phyloP scores from a whole-genome alignment of 2,888 invertebrate genomes.

The Protula sp. region DNA sequence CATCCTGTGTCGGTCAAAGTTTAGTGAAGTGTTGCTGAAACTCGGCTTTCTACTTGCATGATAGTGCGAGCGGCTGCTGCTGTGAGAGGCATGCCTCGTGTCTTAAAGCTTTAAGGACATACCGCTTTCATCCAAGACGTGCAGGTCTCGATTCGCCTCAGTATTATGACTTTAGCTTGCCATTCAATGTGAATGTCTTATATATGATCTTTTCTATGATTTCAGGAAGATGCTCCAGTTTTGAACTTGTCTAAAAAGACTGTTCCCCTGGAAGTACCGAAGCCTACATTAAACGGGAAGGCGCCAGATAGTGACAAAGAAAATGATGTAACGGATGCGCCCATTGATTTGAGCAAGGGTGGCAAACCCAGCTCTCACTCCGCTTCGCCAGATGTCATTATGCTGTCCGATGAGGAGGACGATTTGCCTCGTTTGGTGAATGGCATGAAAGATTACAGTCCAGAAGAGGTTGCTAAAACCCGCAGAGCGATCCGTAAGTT shows the following conservation, averaged over 20 bases:
- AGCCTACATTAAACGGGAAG: no score
- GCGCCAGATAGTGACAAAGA: background rate
- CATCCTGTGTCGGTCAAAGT: no score
- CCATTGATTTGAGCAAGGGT: background rate
- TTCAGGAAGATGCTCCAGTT: background rate
- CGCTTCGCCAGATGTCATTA: background rate
- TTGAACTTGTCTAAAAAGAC: background rate
- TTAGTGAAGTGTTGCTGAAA: no score
- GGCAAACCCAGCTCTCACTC: background rate
- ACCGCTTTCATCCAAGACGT: no score
- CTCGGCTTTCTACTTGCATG: no score
- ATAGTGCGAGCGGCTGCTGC: no score
- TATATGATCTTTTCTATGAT: no score
- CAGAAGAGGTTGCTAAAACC: background rate
- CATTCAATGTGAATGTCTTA: no score
- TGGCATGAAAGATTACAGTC: background rate
- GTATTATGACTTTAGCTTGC: no score
- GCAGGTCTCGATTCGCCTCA: no score
- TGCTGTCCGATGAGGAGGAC: background rate
- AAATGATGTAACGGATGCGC: background rate
- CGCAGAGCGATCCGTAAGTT: slow-evolving; percentile 51
- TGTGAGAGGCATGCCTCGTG: no score
- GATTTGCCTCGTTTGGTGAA: background rate
- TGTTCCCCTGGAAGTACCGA: background rate
- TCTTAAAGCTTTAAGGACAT: no score